Base-by-base conservation (phyloP, 1,140 invertebrate species). In the Idris sp. region DNA sequence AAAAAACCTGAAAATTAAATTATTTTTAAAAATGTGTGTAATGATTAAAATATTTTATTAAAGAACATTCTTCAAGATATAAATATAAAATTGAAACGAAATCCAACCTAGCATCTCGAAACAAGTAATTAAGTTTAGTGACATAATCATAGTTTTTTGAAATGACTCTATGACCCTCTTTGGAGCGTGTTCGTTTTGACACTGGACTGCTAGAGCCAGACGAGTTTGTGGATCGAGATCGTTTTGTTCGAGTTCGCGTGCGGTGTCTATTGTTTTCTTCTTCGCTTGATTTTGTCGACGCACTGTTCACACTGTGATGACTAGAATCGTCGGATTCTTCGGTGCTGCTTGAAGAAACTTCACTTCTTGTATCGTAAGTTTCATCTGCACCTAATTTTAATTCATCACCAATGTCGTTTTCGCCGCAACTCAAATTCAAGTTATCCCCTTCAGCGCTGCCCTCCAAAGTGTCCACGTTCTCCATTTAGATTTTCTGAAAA, bases 41-140 rank as follows among this genome's bases (percentile, higher is more conserved):
- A n/a, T n/a, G n/a, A n/a, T n/a, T n/a, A n/a, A n/a, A n/a, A n/a
- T n/a, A 15, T 11, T 6, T 9, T 14, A 19, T 25, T 8, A 7
- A 30, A 46, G 11, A 30, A 15, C 11, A 16, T 19, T 25, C 18
- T 25, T 25, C 35, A 25, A 14, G 36, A 40, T 22, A 4, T 22
- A 22, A 22, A 22, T 1, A 10, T 33, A 51, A 25, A 43, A 49
- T 40, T n/a, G 44, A 69, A 64, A 62, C 53, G 9, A 71, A 51
- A 48, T 53, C 80, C 35, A 83, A 88, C 73, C 96, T 91, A 64
- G 97, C 95, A 86, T 98, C 96, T 76, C 96, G 90, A 84, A 98
- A 98, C 43, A 99, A 90, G 84, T 98, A 98, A 88, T 97, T 98
- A 41, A 99, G 87, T 87, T 97, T 95, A 6, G 94, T 95, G 81